Base-by-base conservation (phyloP, 2,888 invertebrate genomes). In the Tinea trinotella region DNA sequence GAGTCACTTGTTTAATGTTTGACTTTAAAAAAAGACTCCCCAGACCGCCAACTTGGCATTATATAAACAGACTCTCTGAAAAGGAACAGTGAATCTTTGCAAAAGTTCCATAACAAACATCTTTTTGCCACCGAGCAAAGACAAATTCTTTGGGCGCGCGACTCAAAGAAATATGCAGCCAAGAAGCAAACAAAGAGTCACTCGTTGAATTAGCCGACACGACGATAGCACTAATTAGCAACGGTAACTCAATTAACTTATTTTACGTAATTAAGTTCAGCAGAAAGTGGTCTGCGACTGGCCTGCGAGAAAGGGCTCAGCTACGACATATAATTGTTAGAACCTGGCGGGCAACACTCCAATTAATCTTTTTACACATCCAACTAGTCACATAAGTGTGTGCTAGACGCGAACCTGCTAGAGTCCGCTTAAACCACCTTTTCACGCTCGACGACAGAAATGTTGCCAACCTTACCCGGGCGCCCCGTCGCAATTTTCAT, bases 321-420 rank as follows among this genome's bases (percentile, higher is more conserved):
- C n/a, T n/a, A 74, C 74, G 22, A 44, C 44, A 19, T 10, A 19
- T 80, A 82, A 80, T 79, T 81, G 82, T 83, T 80, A 79, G 82
- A 75, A 79, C 71, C 40, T 5, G 2, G 70, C 71, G 75, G 57
- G 76, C 72, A 74, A 73, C 82, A 80, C 85, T 85, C 85, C 85
- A 85, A 85, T 85, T 85, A 85, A 85, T 85, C 83, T 85, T 84
- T 84, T 81, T 82, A 83, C 81, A 83, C 83, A 82, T 81, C 77
- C 76, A 76, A 74, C 81, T 82, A 79, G 77, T 74, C 72, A 71
- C 74, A 69, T 61, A 74, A 77, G 80, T 74, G 78, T 67, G 68
- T 61, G 74, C 78, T 80, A 76, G 72, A 71, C 71, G 54, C 55
- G 52, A 55, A 55, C 54, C 53, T 56, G 55, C 55, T 56, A 55